Percentiles rank a stretch among this genome's conserved stretches.
phyloP scores from a whole-genome alignment of 2,888 invertebrate genomes.

The Lithosia quadra region DNA sequence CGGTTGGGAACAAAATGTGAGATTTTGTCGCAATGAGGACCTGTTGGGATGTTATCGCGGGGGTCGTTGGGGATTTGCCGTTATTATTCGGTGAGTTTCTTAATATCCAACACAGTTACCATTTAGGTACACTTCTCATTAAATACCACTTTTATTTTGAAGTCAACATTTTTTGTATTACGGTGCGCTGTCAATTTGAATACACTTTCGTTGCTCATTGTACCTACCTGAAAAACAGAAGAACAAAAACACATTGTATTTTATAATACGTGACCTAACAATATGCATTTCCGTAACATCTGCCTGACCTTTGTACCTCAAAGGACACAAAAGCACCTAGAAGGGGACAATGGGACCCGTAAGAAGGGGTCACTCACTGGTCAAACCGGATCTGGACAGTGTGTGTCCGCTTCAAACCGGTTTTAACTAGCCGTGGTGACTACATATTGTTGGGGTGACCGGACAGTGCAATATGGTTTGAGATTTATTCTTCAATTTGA shows the following conservation, averaged over 20 bases:
- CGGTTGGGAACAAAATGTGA: no score
- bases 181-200: background rate
- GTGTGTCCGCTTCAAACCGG: constrained; percentile 63
- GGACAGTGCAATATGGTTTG: constrained; percentile 21
- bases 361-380: constrained; percentile 65
- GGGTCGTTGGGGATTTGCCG: no score
- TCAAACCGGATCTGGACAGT: constrained; percentile 71
- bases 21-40: no score
- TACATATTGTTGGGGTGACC: constrained; percentile 36
- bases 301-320: constrained; percentile 70
- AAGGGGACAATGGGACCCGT: constrained; percentile 43
- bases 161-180: background rate
- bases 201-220: background rate
- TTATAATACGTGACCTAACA: constrained; percentile 24
- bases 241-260: constrained; percentile 8
- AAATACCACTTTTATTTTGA: background rate
- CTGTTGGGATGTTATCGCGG: no score
- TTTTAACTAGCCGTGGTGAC: constrained; percentile 50
- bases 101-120: no score
- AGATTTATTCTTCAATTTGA: no score
- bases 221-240: background rate
- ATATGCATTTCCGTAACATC: constrained; percentile 63
- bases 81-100: no score
- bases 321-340: constrained; percentile 55
- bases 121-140: no score